A percentile compares a stretch with the other conserved stretches of the same genome.
Conservation (phyloP, 2,113 vertebrate genomes). For the Gallinago paraguaiae region DNA sequence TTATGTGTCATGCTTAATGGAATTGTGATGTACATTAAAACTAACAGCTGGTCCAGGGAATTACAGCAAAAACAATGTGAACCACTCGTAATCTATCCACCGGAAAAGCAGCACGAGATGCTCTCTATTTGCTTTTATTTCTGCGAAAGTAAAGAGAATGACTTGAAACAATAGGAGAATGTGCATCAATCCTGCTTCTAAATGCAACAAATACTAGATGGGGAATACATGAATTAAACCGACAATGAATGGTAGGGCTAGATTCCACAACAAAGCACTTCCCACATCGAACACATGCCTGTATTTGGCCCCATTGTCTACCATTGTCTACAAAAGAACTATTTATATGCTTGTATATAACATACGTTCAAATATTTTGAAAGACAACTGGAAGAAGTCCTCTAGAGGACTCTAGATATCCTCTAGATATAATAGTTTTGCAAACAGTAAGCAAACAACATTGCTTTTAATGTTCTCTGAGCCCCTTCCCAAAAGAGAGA, state of each 20-base stretch:
- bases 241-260: too few species aligned
- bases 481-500: not conserved
- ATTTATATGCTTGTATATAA: not conserved
- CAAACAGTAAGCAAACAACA: not conserved
- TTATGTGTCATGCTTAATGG: not conserved
- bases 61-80: not conserved
- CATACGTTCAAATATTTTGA: not conserved
- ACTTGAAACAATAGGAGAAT: not conserved
- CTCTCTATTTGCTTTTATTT: constrained; percentile 10
- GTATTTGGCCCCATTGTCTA: not conserved
- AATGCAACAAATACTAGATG: not conserved
- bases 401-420: not conserved
- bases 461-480: not conserved
- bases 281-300: rapidly evolving
- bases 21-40: not conserved
- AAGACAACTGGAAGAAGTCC: not conserved
- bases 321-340: not conserved
- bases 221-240: not conserved
- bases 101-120: not conserved
- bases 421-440: not conserved
- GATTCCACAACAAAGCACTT: not conserved
- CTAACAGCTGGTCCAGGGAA: not conserved
- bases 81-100: not conserved
- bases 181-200: not conserved
- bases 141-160: not conserved